Evolutionary conservation across 37 sponge, comb jelly and placozoan species (phyloP).

Genomic region (Cladorhizidae sp.): DNA sequence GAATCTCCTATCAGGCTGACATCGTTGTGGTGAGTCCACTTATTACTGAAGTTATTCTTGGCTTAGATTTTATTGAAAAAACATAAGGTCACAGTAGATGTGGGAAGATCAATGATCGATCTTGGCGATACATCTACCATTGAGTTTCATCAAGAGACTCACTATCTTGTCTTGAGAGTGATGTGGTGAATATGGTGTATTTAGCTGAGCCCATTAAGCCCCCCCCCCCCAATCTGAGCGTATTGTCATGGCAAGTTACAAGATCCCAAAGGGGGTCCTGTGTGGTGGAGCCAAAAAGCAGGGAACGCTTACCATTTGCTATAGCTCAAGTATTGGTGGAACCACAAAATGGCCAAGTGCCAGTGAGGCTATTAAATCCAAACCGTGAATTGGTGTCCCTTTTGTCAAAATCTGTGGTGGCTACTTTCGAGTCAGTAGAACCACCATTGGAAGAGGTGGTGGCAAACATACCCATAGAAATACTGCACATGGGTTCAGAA

Average conservation of each 20-base stretch:
- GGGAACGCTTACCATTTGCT: too few relatives aligned
- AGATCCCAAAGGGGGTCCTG: too few relatives aligned
- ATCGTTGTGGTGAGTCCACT: neutral
- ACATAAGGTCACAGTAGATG: neutral
- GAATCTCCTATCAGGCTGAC: neutral
- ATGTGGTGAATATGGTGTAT: too few relatives aligned
- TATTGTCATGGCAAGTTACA: too few relatives aligned
- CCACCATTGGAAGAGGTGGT: too few relatives aligned
- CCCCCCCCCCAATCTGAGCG: too few relatives aligned
- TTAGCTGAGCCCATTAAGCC: too few relatives aligned
- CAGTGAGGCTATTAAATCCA: neutral
- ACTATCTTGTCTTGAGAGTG: neutral
- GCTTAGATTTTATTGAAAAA: neutral
- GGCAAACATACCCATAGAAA: too few relatives aligned
- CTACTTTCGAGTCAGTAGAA: neutral
- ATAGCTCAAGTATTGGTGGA: neutral
- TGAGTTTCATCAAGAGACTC: neutral
- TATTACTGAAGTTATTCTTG: neutral
- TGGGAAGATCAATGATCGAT: neutral
- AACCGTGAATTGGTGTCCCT: neutral
- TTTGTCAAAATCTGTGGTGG: neutral
- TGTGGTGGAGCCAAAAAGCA: neutral
- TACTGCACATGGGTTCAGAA: too few relatives aligned
- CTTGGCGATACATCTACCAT: neutral
- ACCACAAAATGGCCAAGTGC: neutral